Evolutionary conservation across 2,888 invertebrate species (phyloP), one percentile per base, ranked within the genome.

Genomic region (Hirtodrosophila alboralis): DNA sequence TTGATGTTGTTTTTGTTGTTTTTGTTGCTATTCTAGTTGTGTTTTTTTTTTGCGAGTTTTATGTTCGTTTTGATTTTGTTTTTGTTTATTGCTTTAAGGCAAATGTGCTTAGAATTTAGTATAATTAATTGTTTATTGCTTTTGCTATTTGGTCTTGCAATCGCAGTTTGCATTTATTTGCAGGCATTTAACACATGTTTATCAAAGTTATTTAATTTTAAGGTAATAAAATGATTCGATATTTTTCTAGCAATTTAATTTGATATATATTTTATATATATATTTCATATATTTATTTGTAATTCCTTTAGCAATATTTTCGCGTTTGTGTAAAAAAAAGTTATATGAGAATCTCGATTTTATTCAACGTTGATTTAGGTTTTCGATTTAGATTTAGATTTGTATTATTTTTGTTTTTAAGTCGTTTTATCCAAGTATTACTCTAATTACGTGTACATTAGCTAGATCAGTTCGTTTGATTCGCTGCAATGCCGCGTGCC

Each of bases 401-500:
- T 9, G 21, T 26, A 26, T 28, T 36, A 40, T 52, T 21, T 3
- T 23, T 7, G 31, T 48, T 16, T 34, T 13, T 31, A 26, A 61
- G 56, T 48, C 3, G 63, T 33, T 47, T 51, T 68, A 47, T 71
- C 66, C 70, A 60, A 45, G 48, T 49, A 56, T 69, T 69, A 65
- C 37, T 63, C 52, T 67, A 57, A 48, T 60, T 69, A 58, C n/a
- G 48, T 73, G 53, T 69, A 47, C 27, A 43, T 54, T 62, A 45
- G 40, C 47, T 56, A 68, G 53, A 62, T 81, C 78, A 75, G 75
- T 81, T 79, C 77, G 72, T 59, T 71, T 67, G 54, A 54, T 72
- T 75, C 76, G 79, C 79, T 79, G 80, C 74, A 83, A 79, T 79
- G 84, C 77, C 23, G 77, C 75, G 77, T 76, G 60, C 76, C 68